Evolutionary conservation across 2,888 invertebrate genomes (phyloP), one percentile per base, ranked within the genome.

Genomic region (Torymus aiolomorphi): DNA sequence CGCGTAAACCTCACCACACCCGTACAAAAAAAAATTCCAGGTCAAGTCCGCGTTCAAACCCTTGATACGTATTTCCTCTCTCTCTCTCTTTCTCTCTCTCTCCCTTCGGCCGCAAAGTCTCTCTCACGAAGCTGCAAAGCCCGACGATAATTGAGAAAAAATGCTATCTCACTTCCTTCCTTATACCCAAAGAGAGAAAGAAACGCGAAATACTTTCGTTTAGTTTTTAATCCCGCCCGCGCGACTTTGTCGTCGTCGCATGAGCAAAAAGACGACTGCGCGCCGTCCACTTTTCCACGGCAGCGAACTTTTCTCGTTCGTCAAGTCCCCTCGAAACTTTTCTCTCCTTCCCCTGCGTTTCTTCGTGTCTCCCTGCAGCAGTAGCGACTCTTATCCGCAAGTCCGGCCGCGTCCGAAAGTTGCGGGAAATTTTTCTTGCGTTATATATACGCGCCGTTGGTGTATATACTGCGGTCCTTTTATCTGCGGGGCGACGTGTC

Each of bases 221-320:
- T 59, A 62, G 49, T 69, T 78, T 74, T 74, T 74, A 78, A 78
- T 78, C 73, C 69, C 16, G 8, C 52, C 14, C 57, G 10, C 57
- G 52, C 16, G 76, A 71, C 57, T 77, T 56, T 65, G 18, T 71
- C 65, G 56, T n/a, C 51, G 54, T 42, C 59, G 13, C 61, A 16
- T 4, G 51, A 13, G 14, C 24, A 16, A 42, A 12, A 13, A 71
- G 51, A 42, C 11, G 54, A 62, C 14, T 16, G n/a, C n/a, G 10
- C 4, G n/a, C 51, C 49, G 18, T 0, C 31, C 73, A 69, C 67
- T 73, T 78, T 74, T 65, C 51, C 71, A 20, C 49, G 57, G 65
- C 69, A 24, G 24, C 24, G 2, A 75, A 79, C 79, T 79, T 79
- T 79, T 74, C 79, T 65, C 70, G 63, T 75, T 59, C 75, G 65